Evolutionary conservation across 1,140 invertebrate genomes (phyloP).

Genomic region (Sitobion miscanthi): DNA sequence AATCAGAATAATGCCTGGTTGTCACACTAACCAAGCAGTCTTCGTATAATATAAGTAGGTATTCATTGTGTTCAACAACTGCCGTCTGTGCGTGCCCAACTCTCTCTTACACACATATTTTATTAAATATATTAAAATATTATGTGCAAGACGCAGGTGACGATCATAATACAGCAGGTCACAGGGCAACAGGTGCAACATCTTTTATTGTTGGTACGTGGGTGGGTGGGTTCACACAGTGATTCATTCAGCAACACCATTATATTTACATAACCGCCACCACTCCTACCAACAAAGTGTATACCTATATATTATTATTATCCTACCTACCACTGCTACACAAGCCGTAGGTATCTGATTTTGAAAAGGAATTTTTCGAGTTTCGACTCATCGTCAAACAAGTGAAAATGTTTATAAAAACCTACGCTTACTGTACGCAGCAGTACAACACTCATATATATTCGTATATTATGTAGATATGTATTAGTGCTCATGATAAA

Average conservation of each 20-base stretch:
- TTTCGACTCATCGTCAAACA: background rate
- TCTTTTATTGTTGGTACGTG: slow-evolving; percentile 15
- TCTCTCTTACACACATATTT: background rate
- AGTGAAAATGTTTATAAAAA: background rate
- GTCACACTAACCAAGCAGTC: background rate
- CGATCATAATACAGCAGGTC: background rate
- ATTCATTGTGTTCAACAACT: background rate
- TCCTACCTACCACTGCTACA: background rate
- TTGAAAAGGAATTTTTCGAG: background rate
- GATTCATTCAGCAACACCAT: slow-evolving; percentile 2
- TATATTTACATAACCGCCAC: background rate
- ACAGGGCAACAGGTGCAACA: slow-evolving; percentile 9
- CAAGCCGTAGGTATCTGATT: background rate
- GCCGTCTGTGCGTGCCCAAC: background rate
- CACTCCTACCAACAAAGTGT: background rate
- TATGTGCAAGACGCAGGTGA: background rate
- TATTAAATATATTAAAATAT: background rate
- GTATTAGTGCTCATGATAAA: background rate
- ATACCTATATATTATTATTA: background rate
- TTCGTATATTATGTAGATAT: background rate
- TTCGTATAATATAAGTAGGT: background rate
- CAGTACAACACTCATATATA: background rate
- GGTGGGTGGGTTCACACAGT: slow-evolving; percentile 8
- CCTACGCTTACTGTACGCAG: background rate
- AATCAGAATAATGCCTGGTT: background rate